Conservation (phyloP, 1,140 invertebrate species). For the Carposina sasakii region DNA sequence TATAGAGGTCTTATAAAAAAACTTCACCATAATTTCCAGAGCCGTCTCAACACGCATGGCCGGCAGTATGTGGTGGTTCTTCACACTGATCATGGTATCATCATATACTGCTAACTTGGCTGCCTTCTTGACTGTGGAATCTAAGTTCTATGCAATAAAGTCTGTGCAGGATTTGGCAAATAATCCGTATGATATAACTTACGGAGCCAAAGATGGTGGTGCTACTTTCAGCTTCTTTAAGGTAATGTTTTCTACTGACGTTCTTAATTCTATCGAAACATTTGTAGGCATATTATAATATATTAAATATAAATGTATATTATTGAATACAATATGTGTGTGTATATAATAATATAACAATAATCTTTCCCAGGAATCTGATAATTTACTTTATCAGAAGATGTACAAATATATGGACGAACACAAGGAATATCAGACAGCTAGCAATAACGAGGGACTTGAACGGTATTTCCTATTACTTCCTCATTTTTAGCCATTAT, state of each 20-base stretch:
- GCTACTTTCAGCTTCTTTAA: slow-evolving; percentile 89
- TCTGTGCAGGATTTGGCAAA: slow-evolving; percentile 86
- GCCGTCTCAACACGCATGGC: slow-evolving; percentile 85
- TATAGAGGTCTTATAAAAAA: no score
- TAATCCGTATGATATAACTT: slow-evolving; percentile 83
- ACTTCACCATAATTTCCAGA: slow-evolving; percentile 63
- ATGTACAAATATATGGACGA: slow-evolving; percentile 88
- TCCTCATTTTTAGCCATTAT: no score
- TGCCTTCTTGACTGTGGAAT: slow-evolving; percentile 95
- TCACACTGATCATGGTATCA: slow-evolving; percentile 95
- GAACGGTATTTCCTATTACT: slow-evolving; percentile 60
- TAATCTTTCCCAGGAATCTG: slow-evolving; percentile 71
- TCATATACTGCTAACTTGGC: slow-evolving; percentile 98
- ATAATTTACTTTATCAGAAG: slow-evolving; percentile 81
- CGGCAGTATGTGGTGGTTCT: slow-evolving; percentile 94
- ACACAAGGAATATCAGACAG: slow-evolving; percentile 79
- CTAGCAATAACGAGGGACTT: slow-evolving; percentile 82
- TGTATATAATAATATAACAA: neutral
- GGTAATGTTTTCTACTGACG: slow-evolving; percentile 74
- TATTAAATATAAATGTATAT: neutral
- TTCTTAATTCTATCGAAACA: slow-evolving; percentile 15
- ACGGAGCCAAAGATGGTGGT: slow-evolving; percentile 87
- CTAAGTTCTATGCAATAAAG: slow-evolving; percentile 87
- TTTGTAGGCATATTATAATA: slow-evolving; percentile 1
- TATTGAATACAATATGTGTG: neutral